Evolutionary conservation across 2,797 vertebrate genomes (phyloP), one percentile per base, ranked within the genome.

Genomic region (Bufotes viridis): DNA sequence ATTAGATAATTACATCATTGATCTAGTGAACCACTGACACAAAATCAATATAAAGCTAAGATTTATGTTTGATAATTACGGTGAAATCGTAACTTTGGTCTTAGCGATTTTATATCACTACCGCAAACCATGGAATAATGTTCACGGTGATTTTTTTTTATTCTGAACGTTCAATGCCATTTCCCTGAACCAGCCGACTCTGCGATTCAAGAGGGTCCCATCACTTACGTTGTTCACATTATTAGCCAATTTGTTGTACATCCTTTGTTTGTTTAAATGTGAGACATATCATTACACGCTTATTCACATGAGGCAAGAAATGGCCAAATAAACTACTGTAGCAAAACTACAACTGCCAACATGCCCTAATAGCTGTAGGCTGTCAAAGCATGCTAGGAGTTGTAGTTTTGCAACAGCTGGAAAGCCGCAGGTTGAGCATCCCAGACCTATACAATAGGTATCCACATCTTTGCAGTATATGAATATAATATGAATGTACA

Each of bases 1-100:
- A 79, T 86, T 89, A 89, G 49, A 82, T 67, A 58, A 82, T 85
- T 67, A 82, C 58, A 67, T 51, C 70, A 81, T 76, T 76, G 65
- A 85, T 85, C 26, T 76, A 13, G 18, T 69, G 24, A 15, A 74
- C 70, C 51, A 55, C 7, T 34, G 18, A 55, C 42, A 79, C 7
- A 74, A 26, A 11, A 18, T 85, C 76, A 88, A 60, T 53, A 26
- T 18, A 24, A 79, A 63, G 29, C 22, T 51, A 14, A 61, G 42
- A 57, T 89, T 81, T 81, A 75, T 74, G 80, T 78, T 9, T 29
- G 29, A 82, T 78, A 58, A 76, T 89, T 81, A 24, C n/a, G 76
- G 26, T 34, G 12, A 58, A 69, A 78, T 78, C 29, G n/a, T 70
- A 42, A 70, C 60, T 60, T 72, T 55, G 49, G 29, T 1, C 7